Evolutionary conservation across 2,797 vertebrate genomes (phyloP), one percentile per base, ranked within the genome.

Genomic region (Galaxias olidus): DNA sequence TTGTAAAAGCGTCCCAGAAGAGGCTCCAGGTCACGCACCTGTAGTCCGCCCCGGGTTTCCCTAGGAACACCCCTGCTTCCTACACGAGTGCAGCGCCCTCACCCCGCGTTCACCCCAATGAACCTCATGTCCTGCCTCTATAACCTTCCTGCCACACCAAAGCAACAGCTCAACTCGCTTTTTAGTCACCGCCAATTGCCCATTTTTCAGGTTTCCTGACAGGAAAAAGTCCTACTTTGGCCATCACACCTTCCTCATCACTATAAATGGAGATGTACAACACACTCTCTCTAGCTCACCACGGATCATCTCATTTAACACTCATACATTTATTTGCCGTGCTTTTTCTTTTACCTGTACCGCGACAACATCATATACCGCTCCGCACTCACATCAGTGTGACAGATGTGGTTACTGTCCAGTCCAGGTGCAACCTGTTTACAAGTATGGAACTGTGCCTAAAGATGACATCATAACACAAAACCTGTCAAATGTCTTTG

Each of bases 371-470:
- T n/a, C 10, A 51, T 18, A 40, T 14, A 4, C 12, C 53, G 7
- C 20, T 9, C 42, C n/a, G 47, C 41, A 66, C 50, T 15, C 42
- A 8, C 46, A 13, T 18, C 9, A 11, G 64, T 60, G 65, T 83
- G 84, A 76, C 81, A 85, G 68, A 69, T 83, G 79, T 60, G 79
- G 53, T 82, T 65, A 17, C 12, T 41, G 55, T 14, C 69, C 84
- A 87, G 78, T 14, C 69, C 84, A 87, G 78, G 76, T 83, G 80
- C 47, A 57, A 53, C 70, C 58, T 75, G 80, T 86, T 84, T 74
- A 77, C 75, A 73, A 52, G 71, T 50, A 71, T 74, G 73, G 73
- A 77, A 56, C 11, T 0, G 14, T 4, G 54, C 75, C 74, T 12
- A 55, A 49, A 76, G 72, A 79, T 86, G 74, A 86, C 80, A 76